A percentile compares a stretch with the other conserved stretches of the same genome.
Evolutionary conservation across 1,140 invertebrate genomes (phyloP).

Genomic region (Lepidurus arcticus): DNA sequence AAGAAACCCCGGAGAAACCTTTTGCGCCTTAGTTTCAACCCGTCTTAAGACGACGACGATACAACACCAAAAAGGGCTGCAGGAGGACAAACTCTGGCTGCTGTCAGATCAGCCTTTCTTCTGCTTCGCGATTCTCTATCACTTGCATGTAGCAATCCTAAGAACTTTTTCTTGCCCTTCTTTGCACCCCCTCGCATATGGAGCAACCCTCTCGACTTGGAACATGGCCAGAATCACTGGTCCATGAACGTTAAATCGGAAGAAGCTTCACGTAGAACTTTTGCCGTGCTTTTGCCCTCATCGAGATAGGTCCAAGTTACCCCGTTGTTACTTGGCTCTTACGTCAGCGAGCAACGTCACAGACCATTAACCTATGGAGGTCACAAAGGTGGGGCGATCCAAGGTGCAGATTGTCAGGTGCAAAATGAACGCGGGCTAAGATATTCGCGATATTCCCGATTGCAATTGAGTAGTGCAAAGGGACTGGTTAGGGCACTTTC

Average conservation of each 20-base stretch:
- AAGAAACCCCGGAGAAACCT: neutral
- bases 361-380: too few species aligned
- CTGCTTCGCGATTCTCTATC: conserved; percentile 5
- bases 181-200: neutral
- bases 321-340: too few species aligned
- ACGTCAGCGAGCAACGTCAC: too few species aligned
- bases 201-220: neutral
- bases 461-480: too few species aligned
- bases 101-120: neutral
- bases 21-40: neutral
- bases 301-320: too few species aligned
- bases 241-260: neutral
- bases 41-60: neutral
- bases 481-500: too few species aligned
- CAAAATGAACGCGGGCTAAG: too few species aligned
- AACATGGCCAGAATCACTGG: neutral
- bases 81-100: neutral
- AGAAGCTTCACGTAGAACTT: neutral
- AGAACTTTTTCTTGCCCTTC: neutral
- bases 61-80: neutral
- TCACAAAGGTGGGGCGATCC: too few species aligned
- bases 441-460: too few species aligned
- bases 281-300: neutral
- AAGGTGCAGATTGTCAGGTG: too few species aligned
- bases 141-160: neutral